Evolutionary conservation across 2,797 vertebrate genomes (phyloP).

Genomic region (Anguilla pacifica): DNA sequence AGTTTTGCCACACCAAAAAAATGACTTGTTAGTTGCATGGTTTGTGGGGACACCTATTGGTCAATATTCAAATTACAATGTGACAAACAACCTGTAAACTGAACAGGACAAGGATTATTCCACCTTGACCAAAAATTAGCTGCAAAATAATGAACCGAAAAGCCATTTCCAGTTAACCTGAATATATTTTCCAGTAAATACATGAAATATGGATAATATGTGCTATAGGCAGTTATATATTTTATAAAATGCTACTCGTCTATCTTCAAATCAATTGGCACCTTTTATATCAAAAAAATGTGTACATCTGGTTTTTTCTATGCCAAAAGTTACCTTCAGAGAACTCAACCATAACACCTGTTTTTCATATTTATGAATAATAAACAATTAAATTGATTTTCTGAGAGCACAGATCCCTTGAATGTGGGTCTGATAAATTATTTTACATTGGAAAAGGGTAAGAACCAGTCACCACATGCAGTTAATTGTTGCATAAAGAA

Average conservation of each 20-base stretch:
- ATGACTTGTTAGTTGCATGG: constrained; percentile 51
- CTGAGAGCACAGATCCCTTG: not conserved
- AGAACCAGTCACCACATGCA: not conserved
- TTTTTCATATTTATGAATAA: not conserved
- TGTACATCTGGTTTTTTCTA: not conserved
- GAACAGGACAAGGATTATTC: not conserved
- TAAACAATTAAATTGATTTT: not conserved
- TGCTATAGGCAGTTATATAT: not conserved
- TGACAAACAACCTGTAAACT: constrained; percentile 1
- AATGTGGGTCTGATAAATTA: not conserved
- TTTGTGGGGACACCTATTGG: constrained; percentile 85
- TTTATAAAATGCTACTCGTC: not conserved
- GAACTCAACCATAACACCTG: not conserved
- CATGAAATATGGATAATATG: not conserved
- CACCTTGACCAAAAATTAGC: not conserved
- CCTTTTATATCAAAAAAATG: not conserved
- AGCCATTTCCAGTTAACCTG: not conserved
- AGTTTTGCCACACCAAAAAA: not conserved
- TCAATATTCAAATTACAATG: constrained; percentile 67
- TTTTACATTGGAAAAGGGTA: not conserved
- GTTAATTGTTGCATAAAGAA: not conserved
- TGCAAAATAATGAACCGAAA: not conserved
- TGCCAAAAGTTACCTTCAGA: not conserved
- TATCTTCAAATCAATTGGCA: not conserved
- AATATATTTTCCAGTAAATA: not conserved